A percentile compares a stretch with the other conserved stretches of the same genome.
Conservation (phyloP, 2,888 invertebrate species). For the Lepidonotus clava region DNA sequence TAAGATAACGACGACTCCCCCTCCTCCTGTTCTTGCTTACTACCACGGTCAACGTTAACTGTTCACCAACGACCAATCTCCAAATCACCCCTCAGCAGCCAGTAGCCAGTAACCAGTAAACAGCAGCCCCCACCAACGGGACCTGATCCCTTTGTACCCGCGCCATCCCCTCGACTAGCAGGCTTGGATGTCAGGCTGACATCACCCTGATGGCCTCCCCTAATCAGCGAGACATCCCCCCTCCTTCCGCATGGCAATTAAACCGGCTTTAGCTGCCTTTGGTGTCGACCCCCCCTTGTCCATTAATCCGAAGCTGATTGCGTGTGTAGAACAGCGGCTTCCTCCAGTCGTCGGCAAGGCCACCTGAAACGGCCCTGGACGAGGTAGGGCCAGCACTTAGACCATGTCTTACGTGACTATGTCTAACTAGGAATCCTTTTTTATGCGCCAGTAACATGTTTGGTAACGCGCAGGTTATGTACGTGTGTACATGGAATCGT, state of each 20-base stretch:
- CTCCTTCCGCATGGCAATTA: not conserved
- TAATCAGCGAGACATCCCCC: not conserved
- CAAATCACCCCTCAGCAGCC: too few species aligned
- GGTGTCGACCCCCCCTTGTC: not conserved
- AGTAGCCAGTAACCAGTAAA: too few species aligned
- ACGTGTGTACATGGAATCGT: not conserved
- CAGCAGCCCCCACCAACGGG: too few species aligned
- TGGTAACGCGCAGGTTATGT: too few species aligned
- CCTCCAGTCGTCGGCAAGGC: not conserved
- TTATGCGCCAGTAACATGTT: too few species aligned
- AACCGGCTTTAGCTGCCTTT: constrained; percentile 1
- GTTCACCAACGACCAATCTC: too few species aligned
- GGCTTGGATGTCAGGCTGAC: not conserved
- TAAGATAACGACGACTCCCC: too few species aligned
- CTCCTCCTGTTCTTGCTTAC: too few species aligned
- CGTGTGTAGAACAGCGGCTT: not conserved
- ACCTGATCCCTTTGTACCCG: too few species aligned
- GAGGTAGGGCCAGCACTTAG: too few species aligned
- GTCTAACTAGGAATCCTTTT: not conserved
- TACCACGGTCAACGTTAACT: too few species aligned
- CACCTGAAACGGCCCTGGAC: too few species aligned
- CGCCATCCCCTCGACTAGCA: not conserved
- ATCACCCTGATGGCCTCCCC: not conserved
- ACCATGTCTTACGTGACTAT: not conserved
- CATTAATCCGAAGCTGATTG: constrained; percentile 19